These are phyloP conservation scores for Medauroidea extradentata DNA, from an alignment of 1,140 invertebrate species.

Conservation along the genomic window DNA sequence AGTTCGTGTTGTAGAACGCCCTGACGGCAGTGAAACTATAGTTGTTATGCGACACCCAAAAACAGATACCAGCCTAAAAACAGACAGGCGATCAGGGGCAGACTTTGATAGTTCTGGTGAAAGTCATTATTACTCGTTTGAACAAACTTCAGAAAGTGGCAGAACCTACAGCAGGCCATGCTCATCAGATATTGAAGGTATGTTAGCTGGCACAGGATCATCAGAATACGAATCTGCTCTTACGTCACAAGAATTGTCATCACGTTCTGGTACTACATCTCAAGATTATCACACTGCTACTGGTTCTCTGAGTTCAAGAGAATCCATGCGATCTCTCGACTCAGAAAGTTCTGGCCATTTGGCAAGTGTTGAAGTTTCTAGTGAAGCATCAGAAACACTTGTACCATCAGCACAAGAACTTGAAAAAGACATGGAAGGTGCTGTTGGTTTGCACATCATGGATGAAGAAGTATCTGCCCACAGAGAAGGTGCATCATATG, in stretches of 20 bases:
- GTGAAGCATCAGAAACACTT: slow-evolving; percentile 84
- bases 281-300: slow-evolving; percentile 81
- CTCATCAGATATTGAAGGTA: slow-evolving; percentile 81
- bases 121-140: slow-evolving; percentile 84
- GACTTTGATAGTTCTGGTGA: slow-evolving; percentile 82
- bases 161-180: slow-evolving; percentile 69
- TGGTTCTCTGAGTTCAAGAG: slow-evolving; percentile 76
- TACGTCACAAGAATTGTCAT: slow-evolving; percentile 70
- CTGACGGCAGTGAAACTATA: slow-evolving; percentile 23
- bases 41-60: slow-evolving; percentile 39
- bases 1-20: slow-evolving; percentile 13
- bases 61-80: slow-evolving; percentile 15
- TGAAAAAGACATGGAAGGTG: slow-evolving; percentile 40
- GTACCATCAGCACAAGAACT: slow-evolving; percentile 65
- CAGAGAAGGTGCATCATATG: not conserved
- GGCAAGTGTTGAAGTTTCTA: slow-evolving; percentile 77
- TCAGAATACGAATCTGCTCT: slow-evolving; percentile 88
- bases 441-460: slow-evolving; percentile 24
- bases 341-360: slow-evolving; percentile 84
- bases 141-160: slow-evolving; percentile 60
- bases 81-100: slow-evolving; percentile 57
- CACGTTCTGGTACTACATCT: slow-evolving; percentile 59
- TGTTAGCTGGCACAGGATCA: slow-evolving; percentile 52
- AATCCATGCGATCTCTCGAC: slow-evolving; percentile 84
- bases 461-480: slow-evolving; percentile 40